Conservation (phyloP, 2,797 vertebrate species). For the Diceros bicornis region DNA sequence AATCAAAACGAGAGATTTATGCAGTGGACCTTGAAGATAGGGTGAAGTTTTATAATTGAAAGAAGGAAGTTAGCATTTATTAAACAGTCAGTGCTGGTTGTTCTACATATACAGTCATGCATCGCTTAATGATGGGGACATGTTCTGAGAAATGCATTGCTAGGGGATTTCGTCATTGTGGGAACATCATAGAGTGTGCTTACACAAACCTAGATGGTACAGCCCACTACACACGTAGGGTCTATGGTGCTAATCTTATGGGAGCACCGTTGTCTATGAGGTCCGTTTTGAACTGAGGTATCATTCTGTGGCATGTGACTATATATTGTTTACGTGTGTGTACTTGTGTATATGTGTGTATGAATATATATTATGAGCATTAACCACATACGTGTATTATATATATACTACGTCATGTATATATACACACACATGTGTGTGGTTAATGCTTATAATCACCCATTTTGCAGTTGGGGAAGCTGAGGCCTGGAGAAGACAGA, state of each 20-base stretch:
- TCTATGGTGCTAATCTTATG: too few species aligned
- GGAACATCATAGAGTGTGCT: too few species aligned
- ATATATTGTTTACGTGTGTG: accelerated
- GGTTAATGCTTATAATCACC: accelerated
- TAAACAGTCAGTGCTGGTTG: accelerated
- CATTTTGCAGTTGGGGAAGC: accelerated
- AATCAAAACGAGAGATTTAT: not conserved
- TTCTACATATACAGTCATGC: accelerated
- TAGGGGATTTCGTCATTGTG: too few species aligned
- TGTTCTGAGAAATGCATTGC: too few species aligned
- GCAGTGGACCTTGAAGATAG: not conserved
- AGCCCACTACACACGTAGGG: too few species aligned
- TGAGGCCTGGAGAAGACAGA: accelerated
- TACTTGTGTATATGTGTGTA: not conserved
- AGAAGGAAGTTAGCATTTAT: not conserved
- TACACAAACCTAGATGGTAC: too few species aligned
- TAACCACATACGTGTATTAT: accelerated
- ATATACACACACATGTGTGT: accelerated
- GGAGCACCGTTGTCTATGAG: too few species aligned
- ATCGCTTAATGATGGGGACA: too few species aligned
- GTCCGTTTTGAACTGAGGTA: too few species aligned
- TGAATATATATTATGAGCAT: accelerated
- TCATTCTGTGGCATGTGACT: too few species aligned
- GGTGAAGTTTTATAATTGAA: accelerated
- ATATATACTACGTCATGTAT: accelerated